Percentiles rank a stretch among this genome's conserved stretches.
Evolutionary conservation across 2,113 vertebrate species (phyloP).

Genomic region (Hypocryptadius cinnamomeus): DNA sequence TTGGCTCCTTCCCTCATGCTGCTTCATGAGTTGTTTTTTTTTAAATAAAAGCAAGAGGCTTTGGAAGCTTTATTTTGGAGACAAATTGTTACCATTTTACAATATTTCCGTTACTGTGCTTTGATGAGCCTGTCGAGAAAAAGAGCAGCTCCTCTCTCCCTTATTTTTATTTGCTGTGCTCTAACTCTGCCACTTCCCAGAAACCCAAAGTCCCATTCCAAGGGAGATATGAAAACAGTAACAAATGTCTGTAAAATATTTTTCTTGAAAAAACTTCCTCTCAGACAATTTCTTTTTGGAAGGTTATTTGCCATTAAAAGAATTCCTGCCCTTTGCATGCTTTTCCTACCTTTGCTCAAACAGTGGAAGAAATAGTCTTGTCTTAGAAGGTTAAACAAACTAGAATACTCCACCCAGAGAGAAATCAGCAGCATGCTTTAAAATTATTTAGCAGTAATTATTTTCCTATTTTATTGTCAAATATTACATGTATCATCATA

Average conservation of each 20-base stretch:
- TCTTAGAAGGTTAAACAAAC: slow-evolving; percentile 23
- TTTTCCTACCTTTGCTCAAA: slow-evolving; percentile 45
- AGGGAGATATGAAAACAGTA: slow-evolving; percentile 47
- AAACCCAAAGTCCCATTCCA: slow-evolving; percentile 42
- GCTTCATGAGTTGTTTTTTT: slow-evolving; percentile 50
- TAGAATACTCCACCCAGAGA: not conserved
- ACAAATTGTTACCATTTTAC: slow-evolving; percentile 55
- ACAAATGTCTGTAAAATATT: slow-evolving; percentile 56
- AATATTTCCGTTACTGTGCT: slow-evolving; percentile 57
- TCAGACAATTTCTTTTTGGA: slow-evolving; percentile 26
- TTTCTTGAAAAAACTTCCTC: slow-evolving; percentile 39
- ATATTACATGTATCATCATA: not conserved
- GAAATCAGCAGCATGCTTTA: slow-evolving; percentile 22
- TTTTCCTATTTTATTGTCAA: not conserved
- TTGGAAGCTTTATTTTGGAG: slow-evolving; percentile 50
- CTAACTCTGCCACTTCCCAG: slow-evolving; percentile 40
- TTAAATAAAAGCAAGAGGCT: slow-evolving; percentile 47
- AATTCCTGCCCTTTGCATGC: not conserved
- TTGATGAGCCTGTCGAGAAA: slow-evolving; percentile 54
- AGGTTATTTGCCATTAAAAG: slow-evolving; percentile 49
- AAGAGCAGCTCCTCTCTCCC: slow-evolving; percentile 26
- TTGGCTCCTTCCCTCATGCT: slow-evolving; percentile 47
- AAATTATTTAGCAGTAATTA: not conserved
- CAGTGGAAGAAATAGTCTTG: slow-evolving; percentile 35
- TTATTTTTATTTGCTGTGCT: slow-evolving; percentile 62